Base-by-base conservation (phyloP, 1,140 invertebrate species). In the Drosophila tsacasi region DNA sequence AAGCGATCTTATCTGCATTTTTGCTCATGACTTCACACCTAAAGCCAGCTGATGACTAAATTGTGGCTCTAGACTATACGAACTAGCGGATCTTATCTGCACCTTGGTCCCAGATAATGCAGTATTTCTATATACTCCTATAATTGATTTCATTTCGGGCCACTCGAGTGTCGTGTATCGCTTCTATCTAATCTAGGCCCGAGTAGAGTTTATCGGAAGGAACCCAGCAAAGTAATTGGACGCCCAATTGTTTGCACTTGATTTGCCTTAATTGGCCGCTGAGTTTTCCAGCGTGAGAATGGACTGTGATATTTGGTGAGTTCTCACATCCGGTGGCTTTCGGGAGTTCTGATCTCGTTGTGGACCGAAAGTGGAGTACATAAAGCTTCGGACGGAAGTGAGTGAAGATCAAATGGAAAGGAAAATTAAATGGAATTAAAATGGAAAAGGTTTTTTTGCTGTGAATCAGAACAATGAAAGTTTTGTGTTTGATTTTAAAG, bases 391-490 rank as follows among this genome's bases (percentile, higher is more conserved):
- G 39, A 46, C 50, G 59, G 71, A 59, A 64, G 46, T 57, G 58
- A 59, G 35, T 25, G 39, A 27, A 72, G 58, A 60, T 67, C 66
- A 83, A 63, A 63, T 58, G 65, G 42, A 39, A 67, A 54, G 46
- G 54, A 13, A 61, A 46, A 55, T 23, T 15, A 68, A 67, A 58
- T 63, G 47, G 67, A 55, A 79, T 55, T 47, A 78, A 75, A 79
- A 65, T 42, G 21, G 5, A 49, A 65, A 32, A 9, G 21, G 12
- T 46, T 62, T 46, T 47, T 23, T 23, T 2, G 39, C 17, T 39
- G 61, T 13, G 21, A 66, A 37, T 17, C 4, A 32, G 64, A 63
- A 63, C 59, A 67, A 54, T 30, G 47, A 71, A 66, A 37, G 62
- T 65, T 40, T 39, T 54, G 37, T 54, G 66, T 69, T 39, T 15